These are phyloP conservation scores for Melieria picta DNA, from an alignment of 2,888 invertebrate genomes.

Conservation along the genomic window DNA sequence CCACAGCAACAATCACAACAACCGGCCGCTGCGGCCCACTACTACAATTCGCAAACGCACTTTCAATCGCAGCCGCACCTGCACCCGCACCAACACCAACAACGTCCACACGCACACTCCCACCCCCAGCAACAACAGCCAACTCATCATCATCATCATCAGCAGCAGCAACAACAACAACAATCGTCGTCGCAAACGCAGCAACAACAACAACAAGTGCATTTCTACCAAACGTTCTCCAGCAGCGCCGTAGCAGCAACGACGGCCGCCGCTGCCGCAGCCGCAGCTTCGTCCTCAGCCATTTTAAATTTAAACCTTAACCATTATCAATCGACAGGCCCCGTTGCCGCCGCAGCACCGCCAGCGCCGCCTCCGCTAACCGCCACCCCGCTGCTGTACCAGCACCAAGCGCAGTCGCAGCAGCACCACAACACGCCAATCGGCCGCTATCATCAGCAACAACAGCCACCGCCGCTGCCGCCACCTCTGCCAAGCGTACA, in stretches of 20 bases:
- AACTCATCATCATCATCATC: conserved; percentile 44
- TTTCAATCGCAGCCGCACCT: conserved; percentile 46
- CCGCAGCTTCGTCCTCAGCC: conserved; percentile 51
- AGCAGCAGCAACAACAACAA: conserved; percentile 44
- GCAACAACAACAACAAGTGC: conserved; percentile 53
- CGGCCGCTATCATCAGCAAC: conserved; percentile 31
- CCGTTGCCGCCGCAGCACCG: conserved; percentile 38
- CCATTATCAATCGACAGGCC: conserved; percentile 60
- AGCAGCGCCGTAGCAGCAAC: conserved; percentile 47
- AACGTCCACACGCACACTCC: conserved; percentile 40
- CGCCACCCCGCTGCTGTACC: conserved; percentile 50
- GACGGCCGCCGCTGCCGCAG: conserved; percentile 51
- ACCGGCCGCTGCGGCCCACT: conserved; percentile 45
- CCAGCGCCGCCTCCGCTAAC: conserved; percentile 38
- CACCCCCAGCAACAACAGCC: conserved; percentile 48
- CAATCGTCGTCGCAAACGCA: conserved; percentile 39
- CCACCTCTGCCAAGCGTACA: conserved; percentile 43
- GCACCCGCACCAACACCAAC: conserved; percentile 39
- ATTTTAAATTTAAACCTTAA: conserved; percentile 71
- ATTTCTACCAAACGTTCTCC: conserved; percentile 56
- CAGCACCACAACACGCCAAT: conserved; percentile 15
- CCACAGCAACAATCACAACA: conserved; percentile 40
- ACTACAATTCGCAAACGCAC: conserved; percentile 42
- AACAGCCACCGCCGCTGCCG: conserved; percentile 33
- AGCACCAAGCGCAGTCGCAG: conserved; percentile 44